Evolutionary conservation across 2,888 invertebrate species (phyloP), one percentile per base, ranked within the genome.

Genomic region (Eumerus sabulonum): DNA sequence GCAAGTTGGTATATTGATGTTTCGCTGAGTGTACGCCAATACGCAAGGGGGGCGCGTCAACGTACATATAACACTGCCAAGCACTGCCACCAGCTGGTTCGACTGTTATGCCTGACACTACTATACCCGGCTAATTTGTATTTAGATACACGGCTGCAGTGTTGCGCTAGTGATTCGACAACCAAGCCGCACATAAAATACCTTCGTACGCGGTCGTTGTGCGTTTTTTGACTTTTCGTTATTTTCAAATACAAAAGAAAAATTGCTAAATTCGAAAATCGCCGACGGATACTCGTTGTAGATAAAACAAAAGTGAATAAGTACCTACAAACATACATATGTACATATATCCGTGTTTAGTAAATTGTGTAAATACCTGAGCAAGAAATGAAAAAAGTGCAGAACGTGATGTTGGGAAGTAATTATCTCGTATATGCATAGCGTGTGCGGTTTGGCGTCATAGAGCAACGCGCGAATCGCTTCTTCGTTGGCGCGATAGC

Each of bases 61-160:
- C 38, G 27, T 18, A 18, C 38, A n/a, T n/a, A n/a, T n/a, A 14
- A 38, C 19, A 36, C 35, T 57, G n/a, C 16, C 14, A 36, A 56
- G 27, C 68, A 50, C 11, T 54, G 60, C 42, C 35, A 44, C 45
- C 70, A 62, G 54, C 56, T 60, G 62, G 51, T 56, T 48, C 12
- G 14, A 71, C 62, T 56, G 56, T 44, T 54, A 56, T 63, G 45
- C 53, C 44, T 60, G 70, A 54, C 60, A 53, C 60, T 19, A 66
- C 18, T 63, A 36, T 42, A 50, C 35, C 64, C 72, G 64, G 72
- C 64, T 57, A 64, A 45, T 72, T 72, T 19, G 57, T 59, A 64
- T 57, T 57, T 53, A 40, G 47, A 64, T 64, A 64, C 64, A 51
- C 13, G 60, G 16, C 57, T 64, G 57, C 38, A 72, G 72, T 72